Conservation (phyloP, 2,797 vertebrate species). For the Spheniscus humboldti region DNA sequence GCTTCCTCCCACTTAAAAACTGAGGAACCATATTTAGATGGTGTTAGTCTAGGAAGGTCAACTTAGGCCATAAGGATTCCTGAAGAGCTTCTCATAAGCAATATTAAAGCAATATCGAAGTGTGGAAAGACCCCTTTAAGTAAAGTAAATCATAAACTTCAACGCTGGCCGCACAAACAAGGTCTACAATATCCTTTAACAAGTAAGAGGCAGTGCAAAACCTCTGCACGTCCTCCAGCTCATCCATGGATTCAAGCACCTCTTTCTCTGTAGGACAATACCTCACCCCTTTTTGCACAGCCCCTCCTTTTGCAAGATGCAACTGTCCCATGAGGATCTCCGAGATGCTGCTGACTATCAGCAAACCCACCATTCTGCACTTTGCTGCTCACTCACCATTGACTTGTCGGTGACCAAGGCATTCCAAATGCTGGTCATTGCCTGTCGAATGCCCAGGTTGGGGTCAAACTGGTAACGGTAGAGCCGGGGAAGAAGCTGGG, state of each 20-base stretch:
- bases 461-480: slow-evolving; percentile 99
- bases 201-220: not conserved
- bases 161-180: not conserved
- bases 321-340: not conserved
- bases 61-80: not conserved
- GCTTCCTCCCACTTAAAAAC: not conserved
- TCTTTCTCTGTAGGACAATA: not conserved
- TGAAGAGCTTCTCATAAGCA: not conserved
- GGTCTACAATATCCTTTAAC: not conserved
- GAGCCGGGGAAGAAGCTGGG: slow-evolving; percentile 92
- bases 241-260: not conserved
- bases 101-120: not conserved
- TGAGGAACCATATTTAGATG: not conserved
- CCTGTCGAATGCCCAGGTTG: slow-evolving; percentile 92
- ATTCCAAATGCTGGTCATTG: slow-evolving; percentile 99
- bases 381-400: slow-evolving; percentile 71
- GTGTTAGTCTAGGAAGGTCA: not conserved
- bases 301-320: not conserved
- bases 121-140: not conserved
- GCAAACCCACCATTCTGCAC: not conserved
- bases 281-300: not conserved
- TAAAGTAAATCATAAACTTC: not conserved
- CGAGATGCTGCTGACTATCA: not conserved
- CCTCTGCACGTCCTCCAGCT: not conserved
- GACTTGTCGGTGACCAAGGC: slow-evolving; percentile 93